These are phyloP conservation scores for Eristalis tenax DNA, from an alignment of 2,888 invertebrate species.

Conservation along the genomic window DNA sequence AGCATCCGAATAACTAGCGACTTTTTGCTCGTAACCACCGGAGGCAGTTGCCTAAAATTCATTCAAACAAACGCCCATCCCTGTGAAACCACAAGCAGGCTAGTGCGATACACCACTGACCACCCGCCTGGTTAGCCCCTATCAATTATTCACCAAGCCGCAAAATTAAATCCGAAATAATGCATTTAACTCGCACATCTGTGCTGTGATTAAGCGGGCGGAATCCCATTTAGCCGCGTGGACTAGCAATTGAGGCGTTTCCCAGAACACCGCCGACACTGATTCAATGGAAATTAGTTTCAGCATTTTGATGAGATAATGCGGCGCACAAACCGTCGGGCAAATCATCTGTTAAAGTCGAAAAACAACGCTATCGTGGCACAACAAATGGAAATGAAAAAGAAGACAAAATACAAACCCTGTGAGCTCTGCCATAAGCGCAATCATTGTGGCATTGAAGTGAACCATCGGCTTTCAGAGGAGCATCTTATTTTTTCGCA, in stretches of 20 bases:
- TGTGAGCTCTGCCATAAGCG: not conserved
- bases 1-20: not conserved
- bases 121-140: slow-evolving; percentile 63
- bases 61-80: slow-evolving; percentile 9
- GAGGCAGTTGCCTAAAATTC: not conserved
- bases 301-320: not conserved
- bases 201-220: not conserved
- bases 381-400: no score
- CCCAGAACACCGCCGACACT: not conserved
- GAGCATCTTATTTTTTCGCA: slow-evolving; percentile 14
- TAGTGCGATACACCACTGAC: not conserved
- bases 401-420: not conserved
- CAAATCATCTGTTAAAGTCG: not conserved
- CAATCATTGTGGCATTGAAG: slow-evolving; percentile 10
- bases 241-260: not conserved
- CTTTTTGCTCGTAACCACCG: not conserved
- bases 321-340: not conserved
- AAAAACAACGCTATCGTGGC: not conserved
- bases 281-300: not conserved
- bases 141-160: slow-evolving; percentile 28
- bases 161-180: not conserved
- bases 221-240: not conserved
- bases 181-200: not conserved
- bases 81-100: slow-evolving; percentile 8
- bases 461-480: slow-evolving; percentile 22